phyloP scores from a whole-genome alignment of 2,888 invertebrate species.

The Lasioglossum lativentre region DNA sequence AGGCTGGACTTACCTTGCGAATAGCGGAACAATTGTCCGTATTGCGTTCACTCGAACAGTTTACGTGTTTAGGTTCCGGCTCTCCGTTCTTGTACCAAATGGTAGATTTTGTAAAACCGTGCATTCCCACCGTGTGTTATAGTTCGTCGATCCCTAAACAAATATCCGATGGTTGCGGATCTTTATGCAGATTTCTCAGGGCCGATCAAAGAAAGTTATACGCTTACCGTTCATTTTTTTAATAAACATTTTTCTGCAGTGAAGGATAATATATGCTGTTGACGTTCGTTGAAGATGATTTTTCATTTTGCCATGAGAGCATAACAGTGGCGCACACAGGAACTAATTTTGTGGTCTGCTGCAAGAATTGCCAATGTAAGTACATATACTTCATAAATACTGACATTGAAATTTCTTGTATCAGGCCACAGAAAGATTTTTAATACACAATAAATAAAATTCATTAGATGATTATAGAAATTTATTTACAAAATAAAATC shows the following conservation, averaged over 20 bases:
- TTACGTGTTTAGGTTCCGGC: slow-evolving; percentile 29
- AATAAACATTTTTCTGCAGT: not conserved
- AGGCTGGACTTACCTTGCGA: not conserved
- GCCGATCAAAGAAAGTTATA: not conserved
- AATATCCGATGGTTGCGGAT: not conserved
- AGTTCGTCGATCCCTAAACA: not conserved
- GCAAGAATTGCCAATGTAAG: no score
- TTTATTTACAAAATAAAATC: no score
- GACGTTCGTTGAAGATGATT: not conserved
- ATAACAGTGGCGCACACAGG: no score
- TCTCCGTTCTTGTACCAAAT: slow-evolving; percentile 1
- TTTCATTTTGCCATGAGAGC: not conserved
- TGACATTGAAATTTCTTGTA: no score
- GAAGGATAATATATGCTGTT: not conserved
- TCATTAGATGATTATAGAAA: no score
- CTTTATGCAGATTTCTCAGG: not conserved
- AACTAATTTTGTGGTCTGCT: no score
- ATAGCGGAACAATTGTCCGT: not conserved
- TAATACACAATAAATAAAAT: no score
- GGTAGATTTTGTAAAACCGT: slow-evolving; percentile 10
- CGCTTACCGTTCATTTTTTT: not conserved
- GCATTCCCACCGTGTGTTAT: slow-evolving; percentile 7
- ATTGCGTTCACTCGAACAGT: not conserved
- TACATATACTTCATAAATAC: no score
- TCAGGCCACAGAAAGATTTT: no score